These are phyloP conservation scores for Bubo blakistoni DNA, from an alignment of 2,113 vertebrate genomes.

Conservation along the genomic window DNA sequence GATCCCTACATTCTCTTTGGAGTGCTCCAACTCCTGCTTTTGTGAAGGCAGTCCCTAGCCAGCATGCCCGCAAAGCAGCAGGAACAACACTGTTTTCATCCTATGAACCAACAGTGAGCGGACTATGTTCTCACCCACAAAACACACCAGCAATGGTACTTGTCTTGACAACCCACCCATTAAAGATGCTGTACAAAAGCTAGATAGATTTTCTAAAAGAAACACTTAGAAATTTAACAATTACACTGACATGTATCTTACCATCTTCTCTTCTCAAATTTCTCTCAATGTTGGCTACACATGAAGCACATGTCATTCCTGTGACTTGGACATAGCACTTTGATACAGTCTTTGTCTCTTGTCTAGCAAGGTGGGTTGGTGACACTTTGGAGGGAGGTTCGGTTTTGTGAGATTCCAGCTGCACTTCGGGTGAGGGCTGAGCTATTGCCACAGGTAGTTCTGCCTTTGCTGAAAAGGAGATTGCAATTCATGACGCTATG, in stretches of 20 bases:
- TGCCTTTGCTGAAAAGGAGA: constrained; percentile 8
- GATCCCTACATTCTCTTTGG: not conserved
- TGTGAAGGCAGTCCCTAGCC: not conserved
- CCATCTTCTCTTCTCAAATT: constrained; percentile 91
- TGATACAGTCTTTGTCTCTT: constrained; percentile 64
- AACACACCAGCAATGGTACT: not conserved
- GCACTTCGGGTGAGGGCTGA: constrained; percentile 25
- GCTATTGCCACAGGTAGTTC: constrained; percentile 31
- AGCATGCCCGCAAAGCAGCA: accelerated
- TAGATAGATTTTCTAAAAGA: not conserved
- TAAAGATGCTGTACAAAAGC: not conserved
- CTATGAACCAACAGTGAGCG: accelerated
- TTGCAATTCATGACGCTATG: not conserved
- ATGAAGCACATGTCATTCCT: constrained; percentile 97
- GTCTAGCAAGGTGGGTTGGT: not conserved
- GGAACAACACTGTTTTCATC: accelerated
- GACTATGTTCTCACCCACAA: not conserved
- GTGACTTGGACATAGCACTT: constrained; percentile 94
- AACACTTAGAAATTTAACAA: not conserved
- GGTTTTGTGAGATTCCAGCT: constrained; percentile 32
- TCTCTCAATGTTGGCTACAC: constrained; percentile 95
- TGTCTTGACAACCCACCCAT: not conserved
- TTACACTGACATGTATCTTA: constrained; percentile 46
- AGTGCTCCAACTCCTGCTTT: not conserved
- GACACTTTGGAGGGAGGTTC: not conserved